Base-by-base conservation (phyloP, 2,888 invertebrate species). In the Platerodrilus igneus region DNA sequence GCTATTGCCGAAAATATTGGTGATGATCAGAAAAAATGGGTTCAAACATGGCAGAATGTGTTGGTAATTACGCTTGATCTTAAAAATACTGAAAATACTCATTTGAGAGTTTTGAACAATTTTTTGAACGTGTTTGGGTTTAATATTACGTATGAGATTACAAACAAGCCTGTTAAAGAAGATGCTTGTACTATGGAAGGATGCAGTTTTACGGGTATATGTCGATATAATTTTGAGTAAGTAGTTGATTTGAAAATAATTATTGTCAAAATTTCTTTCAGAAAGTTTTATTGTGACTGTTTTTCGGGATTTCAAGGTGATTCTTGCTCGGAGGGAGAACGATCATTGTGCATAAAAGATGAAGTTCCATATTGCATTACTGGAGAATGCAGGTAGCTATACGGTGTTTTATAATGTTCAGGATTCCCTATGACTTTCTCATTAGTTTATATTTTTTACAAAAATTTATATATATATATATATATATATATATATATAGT, bases 121-220 rank as follows among this genome's bases (percentile, higher is more conserved):
- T 75, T 92, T 17, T 72, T 92, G 44, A 83, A 90, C 46, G 88
- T 91, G 22, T 91, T 85, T 62, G 93, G 93, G 8, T 92, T 94
- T 71, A 93, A 94, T 70, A 81, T 92, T 56, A 93, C 92, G 15
- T 93, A 92, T 64, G 88, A 91, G 61, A 82, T 91, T 51, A 75
- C 74, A 34, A 68, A 74, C n/a, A 71, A 69, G 13, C 58, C 64
- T 4, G 71, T 76, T 13, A 74, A 77, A 51, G 55, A 66, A 1
- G 69, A 75, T 28, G 77, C 83, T 13, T 92, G 92, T 66, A 86
- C 85, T 45, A 82, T 87, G 39, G 76, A 81, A 50, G 81, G 82
- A 54, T 93, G 92, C 62, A 83, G 90, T 0, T 84, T 85, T 51
- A 77, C 87, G n/a, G 92, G 92, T 8, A 79, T 88, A 62, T 93